Percentiles rank a stretch among this genome's conserved stretches.
Evolutionary conservation across 2,113 vertebrate species (phyloP).

Genomic region (Epinephelus cyanopodus): DNA sequence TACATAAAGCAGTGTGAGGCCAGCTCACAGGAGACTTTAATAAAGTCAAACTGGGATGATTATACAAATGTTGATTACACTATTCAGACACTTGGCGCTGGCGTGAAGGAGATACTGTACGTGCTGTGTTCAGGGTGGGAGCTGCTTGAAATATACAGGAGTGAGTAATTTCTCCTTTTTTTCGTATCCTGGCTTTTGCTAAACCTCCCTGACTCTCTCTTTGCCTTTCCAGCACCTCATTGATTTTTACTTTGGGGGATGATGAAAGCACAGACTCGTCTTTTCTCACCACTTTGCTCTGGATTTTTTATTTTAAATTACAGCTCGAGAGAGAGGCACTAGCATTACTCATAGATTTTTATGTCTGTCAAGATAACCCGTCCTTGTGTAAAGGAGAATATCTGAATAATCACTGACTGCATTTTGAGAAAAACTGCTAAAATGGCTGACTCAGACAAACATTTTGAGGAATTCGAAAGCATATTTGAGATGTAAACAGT

Average conservation of each 20-base stretch:
- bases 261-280: conserved; percentile 9
- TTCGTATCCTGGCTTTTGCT: background rate
- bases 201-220: background rate
- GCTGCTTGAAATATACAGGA: background rate
- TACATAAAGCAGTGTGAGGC: conserved; percentile 18
- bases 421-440: background rate
- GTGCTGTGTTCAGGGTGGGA: background rate
- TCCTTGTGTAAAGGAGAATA: background rate
- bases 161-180: background rate
- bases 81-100: conserved; percentile 6
- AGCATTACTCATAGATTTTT: background rate
- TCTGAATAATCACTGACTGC: background rate
- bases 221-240: background rate
- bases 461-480: background rate
- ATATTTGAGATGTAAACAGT: background rate
- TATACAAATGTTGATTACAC: conserved; percentile 37
- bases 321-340: background rate
- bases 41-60: conserved; percentile 50
- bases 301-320: conserved; percentile 14
- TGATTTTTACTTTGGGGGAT: background rate
- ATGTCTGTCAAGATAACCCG: background rate
- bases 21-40: conserved; percentile 36
- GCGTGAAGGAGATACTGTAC: background rate
- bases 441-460: no score
- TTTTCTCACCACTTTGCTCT: conserved; percentile 10